Evolutionary conservation across 2,797 vertebrate species (phyloP).

Genomic region (Cercopithecus hamlyni): DNA sequence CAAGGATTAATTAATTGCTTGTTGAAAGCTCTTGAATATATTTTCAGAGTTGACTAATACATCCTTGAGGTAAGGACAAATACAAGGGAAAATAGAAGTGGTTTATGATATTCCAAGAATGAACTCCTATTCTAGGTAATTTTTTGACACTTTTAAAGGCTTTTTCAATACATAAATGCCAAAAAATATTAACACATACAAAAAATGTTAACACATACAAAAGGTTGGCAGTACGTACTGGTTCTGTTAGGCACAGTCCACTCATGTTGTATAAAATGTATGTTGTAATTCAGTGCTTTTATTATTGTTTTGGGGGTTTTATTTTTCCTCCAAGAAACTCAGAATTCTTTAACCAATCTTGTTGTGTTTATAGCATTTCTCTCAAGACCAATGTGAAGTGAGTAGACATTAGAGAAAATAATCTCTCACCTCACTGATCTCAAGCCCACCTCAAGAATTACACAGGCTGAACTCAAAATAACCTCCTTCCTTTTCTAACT

Average conservation of each 20-base stretch:
- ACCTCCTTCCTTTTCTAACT: neutral
- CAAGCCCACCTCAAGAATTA: neutral
- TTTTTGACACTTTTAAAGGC: neutral
- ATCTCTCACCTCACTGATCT: neutral
- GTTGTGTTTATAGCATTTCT: neutral
- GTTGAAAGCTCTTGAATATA: conserved; percentile 12
- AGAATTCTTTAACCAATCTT: conserved; percentile 2
- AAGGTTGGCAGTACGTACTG: neutral
- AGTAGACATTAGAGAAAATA: conserved; percentile 29
- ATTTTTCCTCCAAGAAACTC: conserved; percentile 11
- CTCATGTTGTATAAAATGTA: neutral
- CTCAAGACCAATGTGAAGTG: neutral
- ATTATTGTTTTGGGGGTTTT: neutral
- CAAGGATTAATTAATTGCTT: conserved; percentile 28
- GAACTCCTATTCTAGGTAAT: neutral
- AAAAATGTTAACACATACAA: neutral
- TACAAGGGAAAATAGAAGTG: conserved; percentile 4
- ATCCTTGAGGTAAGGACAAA: conserved; percentile 3
- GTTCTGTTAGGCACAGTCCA: neutral
- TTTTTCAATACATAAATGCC: neutral
- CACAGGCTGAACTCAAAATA: neutral
- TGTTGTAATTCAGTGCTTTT: neutral
- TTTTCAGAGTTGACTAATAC: conserved; percentile 25
- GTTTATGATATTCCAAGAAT: conserved; percentile 21
- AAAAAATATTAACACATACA: neutral